Percentiles rank a stretch among this genome's conserved stretches.
phyloP scores from a whole-genome alignment of 1,140 invertebrate genomes.

The Tribolium castaneum region DNA sequence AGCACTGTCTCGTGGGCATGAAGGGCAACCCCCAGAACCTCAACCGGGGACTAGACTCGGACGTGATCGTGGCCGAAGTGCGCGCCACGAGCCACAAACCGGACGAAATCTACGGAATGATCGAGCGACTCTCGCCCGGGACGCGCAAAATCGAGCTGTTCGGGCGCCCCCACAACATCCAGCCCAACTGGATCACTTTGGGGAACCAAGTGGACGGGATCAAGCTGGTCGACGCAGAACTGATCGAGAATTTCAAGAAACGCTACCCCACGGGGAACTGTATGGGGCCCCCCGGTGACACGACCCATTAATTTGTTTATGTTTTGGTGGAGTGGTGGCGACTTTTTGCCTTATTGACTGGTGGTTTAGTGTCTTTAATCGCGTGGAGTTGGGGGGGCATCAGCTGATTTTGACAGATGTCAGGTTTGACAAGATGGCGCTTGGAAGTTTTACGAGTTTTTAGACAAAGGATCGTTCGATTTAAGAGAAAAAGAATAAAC shows the following conservation, averaged over 20 bases:
- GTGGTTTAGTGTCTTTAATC: slow-evolving; percentile 27
- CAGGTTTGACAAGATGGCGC: slow-evolving; percentile 37
- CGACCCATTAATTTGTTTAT: slow-evolving; percentile 52
- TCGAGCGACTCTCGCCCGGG: slow-evolving; percentile 87
- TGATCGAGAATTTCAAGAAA: slow-evolving; percentile 90
- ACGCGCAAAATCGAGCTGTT: slow-evolving; percentile 98
- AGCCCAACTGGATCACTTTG: slow-evolving; percentile 98
- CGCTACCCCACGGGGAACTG: slow-evolving; percentile 94
- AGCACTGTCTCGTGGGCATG: slow-evolving; percentile 97
- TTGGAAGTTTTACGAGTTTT: not conserved
- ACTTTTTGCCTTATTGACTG: slow-evolving; percentile 6
- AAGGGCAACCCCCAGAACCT: slow-evolving; percentile 93
- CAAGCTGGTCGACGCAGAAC: slow-evolving; percentile 89
- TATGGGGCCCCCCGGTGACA: slow-evolving; percentile 71
- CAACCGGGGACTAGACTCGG: slow-evolving; percentile 95
- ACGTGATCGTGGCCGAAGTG: slow-evolving; percentile 98
- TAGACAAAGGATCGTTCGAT: slow-evolving; percentile 43
- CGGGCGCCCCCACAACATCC: slow-evolving; percentile 96
- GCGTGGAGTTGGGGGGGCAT: slow-evolving; percentile 7
- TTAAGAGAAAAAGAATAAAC: slow-evolving; percentile 27
- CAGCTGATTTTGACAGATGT: slow-evolving; percentile 35
- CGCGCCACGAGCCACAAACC: slow-evolving; percentile 97
- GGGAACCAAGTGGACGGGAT: slow-evolving; percentile 97
- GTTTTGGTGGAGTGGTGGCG: not conserved
- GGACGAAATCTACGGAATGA: slow-evolving; percentile 97